Percentiles rank a stretch among this genome's conserved stretches.
Evolutionary conservation across 1,140 invertebrate species (phyloP).

Genomic region (Drosophila varians): DNA sequence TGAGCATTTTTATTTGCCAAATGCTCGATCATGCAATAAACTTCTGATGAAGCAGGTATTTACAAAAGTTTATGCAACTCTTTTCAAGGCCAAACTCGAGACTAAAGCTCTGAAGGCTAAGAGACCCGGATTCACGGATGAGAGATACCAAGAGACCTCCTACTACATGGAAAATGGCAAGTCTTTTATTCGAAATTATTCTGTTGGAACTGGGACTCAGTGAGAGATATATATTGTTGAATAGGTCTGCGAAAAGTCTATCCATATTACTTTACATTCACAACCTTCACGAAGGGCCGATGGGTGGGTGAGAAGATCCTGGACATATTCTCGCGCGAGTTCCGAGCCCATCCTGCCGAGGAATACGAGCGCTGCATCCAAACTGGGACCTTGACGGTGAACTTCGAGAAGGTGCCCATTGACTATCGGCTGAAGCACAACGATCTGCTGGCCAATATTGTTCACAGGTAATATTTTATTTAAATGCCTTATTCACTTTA

Average conservation of each 20-base stretch:
- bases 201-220: background rate
- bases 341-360: conserved; percentile 95
- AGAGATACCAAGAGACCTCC: conserved; percentile 96
- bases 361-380: conserved; percentile 96
- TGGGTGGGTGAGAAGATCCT: conserved; percentile 98
- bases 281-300: conserved; percentile 97
- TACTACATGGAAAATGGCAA: conserved; percentile 99
- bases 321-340: conserved; percentile 97
- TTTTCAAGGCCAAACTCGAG: conserved; percentile 92
- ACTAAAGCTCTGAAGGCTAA: conserved; percentile 96
- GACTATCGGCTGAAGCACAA: conserved; percentile 97
- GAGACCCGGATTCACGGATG: conserved; percentile 95
- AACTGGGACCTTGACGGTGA: conserved; percentile 96
- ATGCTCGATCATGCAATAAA: background rate
- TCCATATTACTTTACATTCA: conserved; percentile 99
- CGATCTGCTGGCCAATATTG: conserved; percentile 96
- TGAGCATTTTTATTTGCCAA: background rate
- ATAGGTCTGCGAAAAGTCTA: conserved; percentile 98
- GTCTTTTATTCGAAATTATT: conserved; percentile 49
- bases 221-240: conserved; percentile 39
- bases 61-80: background rate
- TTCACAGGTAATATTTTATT: conserved; percentile 93
- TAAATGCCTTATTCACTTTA: background rate
- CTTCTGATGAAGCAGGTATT: background rate
- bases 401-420: conserved; percentile 95